A percentile compares a stretch with the other conserved stretches of the same genome.
Evolutionary conservation across 1,140 invertebrate genomes (phyloP).

Genomic region (Rhagoletis zephyria): DNA sequence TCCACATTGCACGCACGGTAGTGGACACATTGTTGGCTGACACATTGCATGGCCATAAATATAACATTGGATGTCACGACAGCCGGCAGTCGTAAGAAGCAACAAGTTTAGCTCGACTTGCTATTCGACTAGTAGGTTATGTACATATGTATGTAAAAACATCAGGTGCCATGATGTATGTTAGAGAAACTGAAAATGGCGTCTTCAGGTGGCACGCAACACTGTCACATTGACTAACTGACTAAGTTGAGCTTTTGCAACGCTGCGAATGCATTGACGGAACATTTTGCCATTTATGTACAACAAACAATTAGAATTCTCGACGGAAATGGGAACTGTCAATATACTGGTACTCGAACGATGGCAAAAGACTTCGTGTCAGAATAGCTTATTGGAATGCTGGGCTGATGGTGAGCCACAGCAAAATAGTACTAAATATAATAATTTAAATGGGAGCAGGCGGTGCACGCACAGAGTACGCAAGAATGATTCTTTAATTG

Average conservation of each 20-base stretch:
- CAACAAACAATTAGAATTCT: conserved; percentile 1
- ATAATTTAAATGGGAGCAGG: no score
- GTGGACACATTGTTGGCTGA: neutral
- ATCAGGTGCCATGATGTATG: neutral
- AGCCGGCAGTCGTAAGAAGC: neutral
- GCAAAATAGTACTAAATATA: no score
- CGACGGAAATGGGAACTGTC: neutral
- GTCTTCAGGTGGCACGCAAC: neutral
- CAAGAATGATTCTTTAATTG: no score
- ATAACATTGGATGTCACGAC: neutral
- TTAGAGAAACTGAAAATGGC: neutral
- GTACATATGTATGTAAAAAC: neutral
- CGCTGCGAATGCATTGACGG: neutral
- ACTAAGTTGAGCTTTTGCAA: neutral
- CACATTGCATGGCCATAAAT: neutral
- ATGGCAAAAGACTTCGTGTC: no score
- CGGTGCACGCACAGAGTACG: no score
- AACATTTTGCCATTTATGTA: neutral
- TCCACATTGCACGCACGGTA: neutral
- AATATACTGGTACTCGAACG: no score
- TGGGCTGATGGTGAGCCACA: no score
- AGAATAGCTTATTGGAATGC: no score
- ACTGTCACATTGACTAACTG: neutral
- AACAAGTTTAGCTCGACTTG: neutral
- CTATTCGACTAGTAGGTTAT: neutral